A percentile compares a stretch with the other conserved stretches of the same genome.
Evolutionary conservation across 2,797 vertebrate genomes (phyloP).

Genomic region (Bradypodion ventrale): DNA sequence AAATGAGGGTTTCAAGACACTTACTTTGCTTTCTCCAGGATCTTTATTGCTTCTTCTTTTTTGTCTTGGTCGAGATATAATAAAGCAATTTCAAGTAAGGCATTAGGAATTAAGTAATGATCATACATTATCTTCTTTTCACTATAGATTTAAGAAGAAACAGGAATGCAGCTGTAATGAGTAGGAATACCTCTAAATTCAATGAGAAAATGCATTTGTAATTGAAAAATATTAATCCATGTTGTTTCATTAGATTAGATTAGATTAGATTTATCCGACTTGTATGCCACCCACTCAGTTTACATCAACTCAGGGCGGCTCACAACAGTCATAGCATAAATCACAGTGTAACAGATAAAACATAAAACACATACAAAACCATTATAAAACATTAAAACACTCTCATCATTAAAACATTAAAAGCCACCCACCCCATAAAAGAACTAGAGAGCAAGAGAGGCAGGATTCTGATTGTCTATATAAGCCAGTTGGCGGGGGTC

Average conservation of each 20-base stretch:
- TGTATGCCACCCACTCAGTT: no score
- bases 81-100: conserved; percentile 90
- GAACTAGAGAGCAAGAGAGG: no score
- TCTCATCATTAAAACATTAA: no score
- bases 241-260: background rate
- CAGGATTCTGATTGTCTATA: no score
- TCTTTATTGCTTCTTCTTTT: conserved; percentile 87
- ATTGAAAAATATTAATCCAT: background rate
- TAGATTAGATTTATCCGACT: no score
- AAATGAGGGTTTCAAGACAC: conserved; percentile 43
- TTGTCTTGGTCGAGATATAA: conserved; percentile 89
- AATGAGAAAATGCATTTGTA: background rate
- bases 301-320: no score
- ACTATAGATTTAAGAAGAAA: conserved; percentile 75
- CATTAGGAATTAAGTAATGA: conserved; percentile 96
- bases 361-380: no score
- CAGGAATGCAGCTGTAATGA: conserved; percentile 20
- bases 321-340: no score
- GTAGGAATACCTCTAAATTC: conserved; percentile 36
- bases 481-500: no score
- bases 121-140: conserved; percentile 96
- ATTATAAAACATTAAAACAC: no score
- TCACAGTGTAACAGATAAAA: no score
- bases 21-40: conserved; percentile 94
- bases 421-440: no score